Percentiles rank a stretch among this genome's conserved stretches.
Evolutionary conservation across 2,888 invertebrate genomes (phyloP).

Genomic region (Drosophila cognata): DNA sequence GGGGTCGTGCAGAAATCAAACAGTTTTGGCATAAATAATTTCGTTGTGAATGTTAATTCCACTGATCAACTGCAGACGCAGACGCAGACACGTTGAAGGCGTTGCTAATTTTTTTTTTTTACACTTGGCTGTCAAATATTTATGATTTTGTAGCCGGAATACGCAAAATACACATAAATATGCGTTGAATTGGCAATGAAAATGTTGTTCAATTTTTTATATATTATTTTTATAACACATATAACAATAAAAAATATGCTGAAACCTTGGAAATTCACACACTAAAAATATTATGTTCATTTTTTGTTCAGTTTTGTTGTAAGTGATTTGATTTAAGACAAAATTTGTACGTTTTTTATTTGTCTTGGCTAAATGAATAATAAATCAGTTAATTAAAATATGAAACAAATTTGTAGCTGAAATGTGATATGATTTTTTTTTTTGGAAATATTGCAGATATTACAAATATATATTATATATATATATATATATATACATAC

Average conservation of each 20-base stretch:
- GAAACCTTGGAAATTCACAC: not conserved
- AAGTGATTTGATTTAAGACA: no score
- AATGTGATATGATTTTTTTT: not conserved
- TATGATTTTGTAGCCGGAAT: not conserved
- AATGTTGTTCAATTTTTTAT: not conserved
- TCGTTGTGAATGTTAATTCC: slow-evolving; percentile 9
- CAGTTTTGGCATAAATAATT: slow-evolving; percentile 22
- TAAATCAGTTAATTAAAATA: not conserved
- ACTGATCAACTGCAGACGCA: slow-evolving; percentile 2
- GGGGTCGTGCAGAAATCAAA: slow-evolving; percentile 26
- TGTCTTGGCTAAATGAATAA: not conserved
- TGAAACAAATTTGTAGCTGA: not conserved
- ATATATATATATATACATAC: no score
- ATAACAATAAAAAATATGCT: not conserved
- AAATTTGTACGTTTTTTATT: not conserved
- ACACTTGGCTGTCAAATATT: slow-evolving; percentile 5
- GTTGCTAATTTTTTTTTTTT: not conserved
- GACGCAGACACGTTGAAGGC: not conserved
- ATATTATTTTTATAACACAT: not conserved
- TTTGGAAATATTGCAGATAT: not conserved
- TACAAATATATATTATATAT: no score
- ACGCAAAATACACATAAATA: not conserved
- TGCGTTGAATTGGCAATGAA: not conserved
- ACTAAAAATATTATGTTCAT: not conserved
- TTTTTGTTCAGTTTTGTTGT: no score